phyloP scores from a whole-genome alignment of 2,888 invertebrate species.

The Scaeva pyrastri region DNA sequence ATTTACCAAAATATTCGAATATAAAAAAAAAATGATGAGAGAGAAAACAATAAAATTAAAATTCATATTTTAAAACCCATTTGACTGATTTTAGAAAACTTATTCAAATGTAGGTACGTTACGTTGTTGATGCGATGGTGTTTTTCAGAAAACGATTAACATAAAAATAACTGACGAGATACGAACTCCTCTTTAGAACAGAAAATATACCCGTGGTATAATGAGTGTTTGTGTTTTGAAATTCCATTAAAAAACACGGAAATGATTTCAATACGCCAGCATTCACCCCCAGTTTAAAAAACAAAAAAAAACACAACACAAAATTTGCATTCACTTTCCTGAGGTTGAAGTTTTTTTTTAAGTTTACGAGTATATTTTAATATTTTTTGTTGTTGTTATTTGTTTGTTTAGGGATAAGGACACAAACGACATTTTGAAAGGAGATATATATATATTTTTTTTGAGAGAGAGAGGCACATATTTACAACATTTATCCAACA shows the following conservation, averaged over 20 bases:
- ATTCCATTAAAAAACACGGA: slow-evolving; percentile 27
- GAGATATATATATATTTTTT: not conserved
- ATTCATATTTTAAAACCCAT: no score
- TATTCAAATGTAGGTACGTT: not conserved
- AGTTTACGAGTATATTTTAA: slow-evolving; percentile 2
- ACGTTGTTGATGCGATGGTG: not conserved
- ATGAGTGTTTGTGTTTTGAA: not conserved
- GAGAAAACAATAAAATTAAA: no score
- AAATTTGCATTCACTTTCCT: slow-evolving; percentile 32
- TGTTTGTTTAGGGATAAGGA: not conserved
- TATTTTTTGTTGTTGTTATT: not conserved
- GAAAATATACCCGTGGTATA: not conserved
- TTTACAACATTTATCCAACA: slow-evolving; percentile 64
- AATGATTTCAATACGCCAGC: not conserved
- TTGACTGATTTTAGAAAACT: not conserved
- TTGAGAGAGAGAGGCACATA: slow-evolving; percentile 32
- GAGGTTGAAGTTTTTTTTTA: not conserved
- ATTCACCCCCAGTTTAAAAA: not conserved
- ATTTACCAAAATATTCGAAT: no score
- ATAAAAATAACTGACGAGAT: not conserved
- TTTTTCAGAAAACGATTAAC: not conserved
- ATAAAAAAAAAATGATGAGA: no score
- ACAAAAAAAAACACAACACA: not conserved
- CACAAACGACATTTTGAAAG: slow-evolving; percentile 9
- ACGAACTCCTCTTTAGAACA: not conserved